phyloP scores from a whole-genome alignment of 2,797 vertebrate genomes.

The Natrix natrix region DNA sequence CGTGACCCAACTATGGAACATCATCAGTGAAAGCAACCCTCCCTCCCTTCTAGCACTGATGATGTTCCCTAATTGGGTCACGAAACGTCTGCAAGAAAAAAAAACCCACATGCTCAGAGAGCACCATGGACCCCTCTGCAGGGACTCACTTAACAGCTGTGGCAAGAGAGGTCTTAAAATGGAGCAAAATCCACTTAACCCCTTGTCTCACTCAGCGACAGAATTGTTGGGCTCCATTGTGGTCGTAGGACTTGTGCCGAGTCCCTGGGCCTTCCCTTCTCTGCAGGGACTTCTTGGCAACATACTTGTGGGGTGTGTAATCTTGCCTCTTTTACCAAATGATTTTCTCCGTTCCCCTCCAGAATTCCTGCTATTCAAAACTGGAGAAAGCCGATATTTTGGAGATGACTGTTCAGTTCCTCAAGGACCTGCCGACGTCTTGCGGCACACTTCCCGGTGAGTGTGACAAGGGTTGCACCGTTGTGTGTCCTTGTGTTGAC shows the following conservation, averaged over 20 bases:
- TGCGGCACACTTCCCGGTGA: slow-evolving; percentile 37
- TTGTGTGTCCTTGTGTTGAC: not conserved
- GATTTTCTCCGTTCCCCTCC: not conserved
- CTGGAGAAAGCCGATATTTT: slow-evolving; percentile 89
- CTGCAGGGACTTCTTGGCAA: not conserved
- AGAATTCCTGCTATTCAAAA: slow-evolving; percentile 81
- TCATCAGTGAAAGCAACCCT: not conserved
- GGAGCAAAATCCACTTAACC: no score
- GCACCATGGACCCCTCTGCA: not conserved
- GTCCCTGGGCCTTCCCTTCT: not conserved
- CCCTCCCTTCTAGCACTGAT: not conserved
- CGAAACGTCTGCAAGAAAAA: not conserved
- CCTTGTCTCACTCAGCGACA: not conserved
- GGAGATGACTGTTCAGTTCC: slow-evolving; percentile 88
- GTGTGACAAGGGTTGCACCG: not conserved
- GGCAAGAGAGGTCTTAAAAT: no score
- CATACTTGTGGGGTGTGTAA: fast-evolving
- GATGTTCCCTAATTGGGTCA: not conserved
- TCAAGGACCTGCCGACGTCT: slow-evolving; percentile 73
- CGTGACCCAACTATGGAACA: not conserved
- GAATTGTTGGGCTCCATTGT: not conserved
- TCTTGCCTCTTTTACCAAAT: no score
- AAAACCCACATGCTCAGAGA: not conserved
- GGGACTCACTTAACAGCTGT: no score
- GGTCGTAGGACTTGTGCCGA: fast-evolving